Percentiles rank a stretch among this genome's conserved stretches.
Evolutionary conservation across 1,140 invertebrate species (phyloP).

Genomic region (Drosophila saltans): DNA sequence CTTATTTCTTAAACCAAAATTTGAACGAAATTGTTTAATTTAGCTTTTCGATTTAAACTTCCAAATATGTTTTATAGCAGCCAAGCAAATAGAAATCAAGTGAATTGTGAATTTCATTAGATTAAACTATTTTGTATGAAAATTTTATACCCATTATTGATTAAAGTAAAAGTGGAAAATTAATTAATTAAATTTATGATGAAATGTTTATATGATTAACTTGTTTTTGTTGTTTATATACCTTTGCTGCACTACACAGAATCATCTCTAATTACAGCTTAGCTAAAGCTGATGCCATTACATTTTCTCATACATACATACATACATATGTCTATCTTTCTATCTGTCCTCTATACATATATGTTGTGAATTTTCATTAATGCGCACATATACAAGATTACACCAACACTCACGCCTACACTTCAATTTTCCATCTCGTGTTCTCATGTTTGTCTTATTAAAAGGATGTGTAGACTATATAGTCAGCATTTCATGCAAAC

Average conservation of each 20-base stretch:
- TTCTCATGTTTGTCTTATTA: slow-evolving; percentile 62
- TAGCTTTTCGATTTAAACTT: too few species aligned
- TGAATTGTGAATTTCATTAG: slow-evolving; percentile 15
- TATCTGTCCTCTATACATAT: not conserved
- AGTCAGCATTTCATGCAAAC: slow-evolving; percentile 36
- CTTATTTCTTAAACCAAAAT: too few species aligned
- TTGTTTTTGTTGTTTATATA: slow-evolving; percentile 23
- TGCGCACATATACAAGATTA: not conserved
- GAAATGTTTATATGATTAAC: not conserved
- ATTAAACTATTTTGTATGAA: not conserved
- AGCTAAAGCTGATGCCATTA: slow-evolving; percentile 19
- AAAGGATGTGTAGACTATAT: slow-evolving; percentile 44
- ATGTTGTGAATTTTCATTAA: slow-evolving; percentile 11
- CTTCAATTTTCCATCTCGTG: slow-evolving; percentile 3
- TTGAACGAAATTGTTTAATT: too few species aligned
- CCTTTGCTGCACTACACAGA: slow-evolving; percentile 1
- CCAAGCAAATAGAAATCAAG: too few species aligned
- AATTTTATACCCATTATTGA: not conserved
- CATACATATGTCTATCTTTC: too few species aligned
- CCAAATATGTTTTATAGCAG: too few species aligned
- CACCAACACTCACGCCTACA: not conserved
- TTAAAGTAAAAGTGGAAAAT: slow-evolving; percentile 1
- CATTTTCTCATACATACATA: slow-evolving; percentile 12
- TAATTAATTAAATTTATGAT: slow-evolving; percentile 15
- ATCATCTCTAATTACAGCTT: slow-evolving; percentile 32